Percentiles rank a stretch among this genome's conserved stretches.
phyloP scores from a whole-genome alignment of 1,140 invertebrate species.

The Aleiodes sp. region DNA sequence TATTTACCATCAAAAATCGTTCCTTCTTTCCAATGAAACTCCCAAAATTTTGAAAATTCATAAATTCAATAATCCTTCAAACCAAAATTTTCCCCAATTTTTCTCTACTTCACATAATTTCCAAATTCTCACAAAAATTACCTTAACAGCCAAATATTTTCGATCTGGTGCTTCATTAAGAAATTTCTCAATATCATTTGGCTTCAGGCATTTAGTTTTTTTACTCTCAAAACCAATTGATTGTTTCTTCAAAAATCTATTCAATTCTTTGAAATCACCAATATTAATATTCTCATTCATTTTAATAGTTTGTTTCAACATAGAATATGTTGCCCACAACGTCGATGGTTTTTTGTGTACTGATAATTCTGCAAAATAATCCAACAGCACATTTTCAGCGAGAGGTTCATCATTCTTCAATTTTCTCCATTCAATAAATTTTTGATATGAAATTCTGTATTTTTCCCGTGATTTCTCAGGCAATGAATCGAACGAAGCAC shows the following conservation, averaged over 20 bases:
- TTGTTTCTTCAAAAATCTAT: constrained; percentile 22
- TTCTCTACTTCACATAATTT: no score
- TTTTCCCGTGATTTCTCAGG: neutral
- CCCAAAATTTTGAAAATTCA: no score
- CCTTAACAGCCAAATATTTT: constrained; percentile 31
- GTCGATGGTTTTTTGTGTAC: constrained; percentile 28
- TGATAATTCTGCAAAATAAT: constrained; percentile 27
- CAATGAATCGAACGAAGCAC: neutral
- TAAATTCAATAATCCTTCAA: no score
- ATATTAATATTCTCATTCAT: constrained; percentile 27
- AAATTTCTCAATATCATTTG: constrained; percentile 28
- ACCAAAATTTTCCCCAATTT: no score
- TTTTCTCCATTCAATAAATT: neutral
- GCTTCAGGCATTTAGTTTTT: constrained; percentile 30
- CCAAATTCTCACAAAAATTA: constrained; percentile 15
- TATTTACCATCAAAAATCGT: no score
- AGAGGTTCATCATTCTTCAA: neutral
- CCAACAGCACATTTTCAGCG: neutral
- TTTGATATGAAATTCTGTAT: neutral
- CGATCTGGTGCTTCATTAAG: constrained; percentile 31
- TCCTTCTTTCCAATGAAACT: no score
- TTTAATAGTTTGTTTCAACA: constrained; percentile 29
- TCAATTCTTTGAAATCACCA: constrained; percentile 18
- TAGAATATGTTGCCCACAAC: constrained; percentile 30
- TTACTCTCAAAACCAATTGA: constrained; percentile 28